A percentile compares a stretch with the other conserved stretches of the same genome.
These are phyloP conservation scores for Kradibia gibbosae DNA, from an alignment of 1,140 invertebrate species.

Conservation along the genomic window DNA sequence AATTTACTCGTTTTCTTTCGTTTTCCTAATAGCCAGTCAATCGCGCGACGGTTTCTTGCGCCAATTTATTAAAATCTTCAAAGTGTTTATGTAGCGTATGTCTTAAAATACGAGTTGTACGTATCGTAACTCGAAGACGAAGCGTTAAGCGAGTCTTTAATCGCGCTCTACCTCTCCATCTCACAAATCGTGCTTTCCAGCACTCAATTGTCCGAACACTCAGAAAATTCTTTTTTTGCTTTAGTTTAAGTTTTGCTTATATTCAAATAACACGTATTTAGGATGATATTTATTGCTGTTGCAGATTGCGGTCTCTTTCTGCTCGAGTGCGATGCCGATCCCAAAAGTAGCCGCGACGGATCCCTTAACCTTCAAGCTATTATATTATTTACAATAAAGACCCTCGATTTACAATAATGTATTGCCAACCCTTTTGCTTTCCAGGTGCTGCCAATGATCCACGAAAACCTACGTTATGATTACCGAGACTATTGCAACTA, in stretches of 20 bases:
- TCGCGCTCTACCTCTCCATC: not conserved
- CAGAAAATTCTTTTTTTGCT: not conserved
- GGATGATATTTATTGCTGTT: slow-evolving; percentile 70
- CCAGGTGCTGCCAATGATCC: slow-evolving; percentile 47
- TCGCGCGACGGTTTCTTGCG: not conserved
- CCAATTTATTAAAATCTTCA: not conserved
- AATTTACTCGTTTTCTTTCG: not conserved
- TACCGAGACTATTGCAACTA: slow-evolving; percentile 36
- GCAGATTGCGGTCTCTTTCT: slow-evolving; percentile 55
- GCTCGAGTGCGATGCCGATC: not conserved
- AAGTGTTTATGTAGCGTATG: not conserved
- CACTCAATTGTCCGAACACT: slow-evolving; percentile 40
- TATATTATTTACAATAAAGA: slow-evolving; percentile 22
- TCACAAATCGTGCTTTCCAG: not conserved
- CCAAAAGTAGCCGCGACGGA: not conserved
- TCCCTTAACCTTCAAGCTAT: not conserved
- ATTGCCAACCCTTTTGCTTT: too few relatives aligned
- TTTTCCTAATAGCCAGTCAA: too few relatives aligned
- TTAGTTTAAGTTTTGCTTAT: not conserved
- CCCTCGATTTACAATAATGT: slow-evolving; percentile 58
- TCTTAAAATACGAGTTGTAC: not conserved
- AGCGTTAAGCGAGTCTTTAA: not conserved
- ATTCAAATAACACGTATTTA: slow-evolving; percentile 61
- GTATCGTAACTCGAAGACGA: not conserved
- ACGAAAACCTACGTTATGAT: slow-evolving; percentile 52